phyloP scores from a whole-genome alignment of 2,113 vertebrate species.

The Entosphenus tridentatus region DNA sequence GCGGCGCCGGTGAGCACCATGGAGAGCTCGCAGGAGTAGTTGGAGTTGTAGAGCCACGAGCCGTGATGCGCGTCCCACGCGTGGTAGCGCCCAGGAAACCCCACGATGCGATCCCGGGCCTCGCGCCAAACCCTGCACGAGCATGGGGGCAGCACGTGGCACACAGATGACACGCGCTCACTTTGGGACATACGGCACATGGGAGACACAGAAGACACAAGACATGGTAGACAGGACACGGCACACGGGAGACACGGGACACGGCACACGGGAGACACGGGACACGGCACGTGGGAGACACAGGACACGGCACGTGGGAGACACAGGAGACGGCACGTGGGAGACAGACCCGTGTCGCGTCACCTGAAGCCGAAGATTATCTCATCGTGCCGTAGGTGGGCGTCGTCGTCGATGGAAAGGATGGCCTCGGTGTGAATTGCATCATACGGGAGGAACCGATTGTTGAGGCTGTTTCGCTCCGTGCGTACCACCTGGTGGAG shows the following conservation, averaged over 20 bases:
- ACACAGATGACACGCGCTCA: too few species aligned
- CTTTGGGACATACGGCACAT: too few species aligned
- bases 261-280: too few species aligned
- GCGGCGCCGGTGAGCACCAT: slow-evolving; percentile 98
- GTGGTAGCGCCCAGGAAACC: slow-evolving; percentile 88
- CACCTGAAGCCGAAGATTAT: slow-evolving; percentile 99
- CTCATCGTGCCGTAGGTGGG: slow-evolving; percentile 86
- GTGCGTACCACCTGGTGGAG: slow-evolving; percentile 59
- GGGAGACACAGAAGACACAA: too few species aligned
- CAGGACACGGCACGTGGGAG: too few species aligned
- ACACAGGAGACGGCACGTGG: too few species aligned
- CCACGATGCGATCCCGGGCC: slow-evolving; percentile 79
- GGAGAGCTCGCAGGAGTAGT: slow-evolving; percentile 97
- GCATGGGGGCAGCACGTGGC: too few species aligned
- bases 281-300: too few species aligned
- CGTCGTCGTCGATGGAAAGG: slow-evolving; percentile 85
- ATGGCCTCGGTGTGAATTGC: slow-evolving; percentile 85
- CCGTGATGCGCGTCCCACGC: slow-evolving; percentile 88
- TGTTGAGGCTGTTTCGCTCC: slow-evolving; percentile 95
- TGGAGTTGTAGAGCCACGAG: slow-evolving; percentile 98
- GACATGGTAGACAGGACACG: too few species aligned
- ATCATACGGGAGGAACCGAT: slow-evolving; percentile 93
- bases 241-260: too few species aligned
- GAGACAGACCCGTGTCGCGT: slow-evolving; percentile 9
- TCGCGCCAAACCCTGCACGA: slow-evolving; percentile 69